Conservation (phyloP, 1,140 invertebrate genomes). For the Drosophila arizonae region DNA sequence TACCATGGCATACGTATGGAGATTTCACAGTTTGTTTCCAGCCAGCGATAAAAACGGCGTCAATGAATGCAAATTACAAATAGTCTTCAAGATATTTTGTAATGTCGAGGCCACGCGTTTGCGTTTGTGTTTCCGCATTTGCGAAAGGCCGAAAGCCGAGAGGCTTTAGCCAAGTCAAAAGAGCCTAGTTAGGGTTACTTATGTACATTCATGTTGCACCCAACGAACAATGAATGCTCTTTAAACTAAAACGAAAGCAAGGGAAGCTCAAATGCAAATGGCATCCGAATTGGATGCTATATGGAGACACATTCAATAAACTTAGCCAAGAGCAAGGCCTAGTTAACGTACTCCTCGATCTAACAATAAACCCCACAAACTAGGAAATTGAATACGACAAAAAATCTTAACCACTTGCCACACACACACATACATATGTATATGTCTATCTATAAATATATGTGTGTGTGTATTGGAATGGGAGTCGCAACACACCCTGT, state of each 20-base stretch:
- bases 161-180: constrained; percentile 54
- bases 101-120: constrained; percentile 64
- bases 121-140: constrained; percentile 9
- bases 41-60: constrained; percentile 67
- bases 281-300: background rate
- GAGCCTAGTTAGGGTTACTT: constrained; percentile 37
- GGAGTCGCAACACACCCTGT: background rate
- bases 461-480: no score
- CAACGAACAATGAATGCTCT: constrained; percentile 8
- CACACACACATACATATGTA: constrained; percentile 5
- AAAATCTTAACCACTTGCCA: constrained; percentile 73
- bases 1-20: constrained; percentile 36
- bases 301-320: background rate
- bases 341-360: constrained; percentile 35
- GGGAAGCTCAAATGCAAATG: background rate
- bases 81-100: constrained; percentile 65
- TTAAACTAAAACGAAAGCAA: background rate
- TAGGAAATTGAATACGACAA: constrained; percentile 75
- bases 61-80: constrained; percentile 79
- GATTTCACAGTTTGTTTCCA: constrained; percentile 68
- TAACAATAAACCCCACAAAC: constrained; percentile 50
- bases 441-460: background rate
- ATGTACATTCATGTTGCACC: background rate
- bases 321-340: constrained; percentile 21
- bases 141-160: constrained; percentile 54